Percentiles rank a stretch among this genome's conserved stretches.
phyloP scores from a whole-genome alignment of 1,140 invertebrate genomes.

The Brachionus manjavacas region DNA sequence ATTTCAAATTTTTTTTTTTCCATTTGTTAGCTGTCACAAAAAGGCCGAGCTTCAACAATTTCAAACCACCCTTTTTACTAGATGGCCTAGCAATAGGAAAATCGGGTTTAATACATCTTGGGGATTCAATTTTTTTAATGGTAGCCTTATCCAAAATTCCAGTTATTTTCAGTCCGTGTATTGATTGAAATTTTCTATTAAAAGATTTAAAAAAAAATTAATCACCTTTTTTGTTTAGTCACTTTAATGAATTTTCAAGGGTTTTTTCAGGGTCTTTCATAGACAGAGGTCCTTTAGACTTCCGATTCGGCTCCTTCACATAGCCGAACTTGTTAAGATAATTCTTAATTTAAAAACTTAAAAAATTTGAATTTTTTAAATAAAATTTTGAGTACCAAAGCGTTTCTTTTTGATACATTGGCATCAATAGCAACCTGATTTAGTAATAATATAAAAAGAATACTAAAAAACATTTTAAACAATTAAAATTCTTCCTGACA shows the following conservation, averaged over 20 bases:
- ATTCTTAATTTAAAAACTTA: neutral
- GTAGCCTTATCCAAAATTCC: neutral
- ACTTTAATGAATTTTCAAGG: neutral
- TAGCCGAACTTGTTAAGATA: neutral
- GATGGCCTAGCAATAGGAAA: neutral
- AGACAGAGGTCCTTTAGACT: neutral
- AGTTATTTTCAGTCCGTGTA: constrained; percentile 9
- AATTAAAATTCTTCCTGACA: neutral
- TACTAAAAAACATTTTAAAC: neutral
- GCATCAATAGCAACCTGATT: neutral
- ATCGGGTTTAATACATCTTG: constrained; percentile 20
- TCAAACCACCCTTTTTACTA: neutral
- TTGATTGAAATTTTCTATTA: constrained; percentile 13
- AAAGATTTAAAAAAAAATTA: neutral
- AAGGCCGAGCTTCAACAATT: neutral
- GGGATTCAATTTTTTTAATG: neutral
- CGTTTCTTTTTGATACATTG: neutral
- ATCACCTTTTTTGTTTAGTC: neutral
- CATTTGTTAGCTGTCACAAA: neutral
- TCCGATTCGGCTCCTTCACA: neutral
- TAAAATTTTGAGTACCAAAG: neutral
- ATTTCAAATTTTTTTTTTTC: neutral
- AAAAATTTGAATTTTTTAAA: neutral
- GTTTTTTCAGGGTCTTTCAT: neutral
- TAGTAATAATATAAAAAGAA: neutral